Base-by-base conservation (phyloP, 2,888 invertebrate genomes). In the Heteromyza rotundicornis region DNA sequence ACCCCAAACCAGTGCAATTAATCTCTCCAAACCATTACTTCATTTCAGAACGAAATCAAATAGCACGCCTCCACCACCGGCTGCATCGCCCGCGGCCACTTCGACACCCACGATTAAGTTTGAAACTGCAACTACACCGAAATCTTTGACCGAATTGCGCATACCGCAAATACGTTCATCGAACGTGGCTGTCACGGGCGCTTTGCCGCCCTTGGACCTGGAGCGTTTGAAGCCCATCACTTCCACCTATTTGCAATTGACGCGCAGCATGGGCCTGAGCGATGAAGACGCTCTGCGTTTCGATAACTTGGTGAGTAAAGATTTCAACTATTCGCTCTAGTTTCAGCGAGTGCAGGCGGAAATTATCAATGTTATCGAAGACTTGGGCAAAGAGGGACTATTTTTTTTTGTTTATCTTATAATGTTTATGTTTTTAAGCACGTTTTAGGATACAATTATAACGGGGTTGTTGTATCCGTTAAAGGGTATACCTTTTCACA, bases 221-320 rank as follows among this genome's bases (percentile, higher is more conserved):
- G 75, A 77, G 57, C 85, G 92, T 10, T 60, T 92, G 76, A 88
- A 95, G 75, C 95, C 95, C 52, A 94, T 95, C 71, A 95, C 95
- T 53, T 94, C 94, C 57, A 92, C 94, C 35, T 95, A 95, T 84
- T 85, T 95, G 82, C 93, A 92, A 80, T 89, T 92, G 77, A 92
- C 93, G 86, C 86, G 92, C 79, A 91, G 87, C 80, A 85, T 92
- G 82, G 89, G 89, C 61, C 82, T 88, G 72, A 83, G 86, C 76
- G 87, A 88, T 79, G 86, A 87, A 74, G 86, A 88, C 74, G 87
- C 88, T 7, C 74, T 87, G 70, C 85, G 86, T 71, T 85, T 88
- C 68, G 86, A 88, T 72, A 86, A 85, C 79, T 84, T 86, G 85
- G 87, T 87, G 80, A 87, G 87, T 86, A 79, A 81, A 70, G 80